Evolutionary conservation across 2,888 invertebrate species (phyloP).

Genomic region (Aphrophora alni): DNA sequence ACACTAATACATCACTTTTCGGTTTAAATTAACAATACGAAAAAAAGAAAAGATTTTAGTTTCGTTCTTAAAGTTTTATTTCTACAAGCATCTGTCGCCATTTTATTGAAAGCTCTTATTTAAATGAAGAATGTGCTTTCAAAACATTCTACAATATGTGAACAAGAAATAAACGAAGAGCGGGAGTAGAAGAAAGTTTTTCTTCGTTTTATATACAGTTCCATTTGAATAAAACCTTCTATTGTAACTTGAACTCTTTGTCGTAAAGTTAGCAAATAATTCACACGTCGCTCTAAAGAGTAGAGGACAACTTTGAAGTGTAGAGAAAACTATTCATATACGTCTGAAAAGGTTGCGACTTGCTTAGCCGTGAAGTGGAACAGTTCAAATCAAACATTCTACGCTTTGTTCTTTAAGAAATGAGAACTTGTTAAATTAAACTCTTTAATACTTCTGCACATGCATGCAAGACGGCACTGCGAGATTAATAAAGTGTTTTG

Average conservation of each 20-base stretch:
- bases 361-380: not conserved
- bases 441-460: not conserved
- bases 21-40: not conserved
- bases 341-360: not conserved
- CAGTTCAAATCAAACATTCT: not conserved
- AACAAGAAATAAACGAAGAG: not conserved
- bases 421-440: not conserved
- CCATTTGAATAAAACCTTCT: not conserved
- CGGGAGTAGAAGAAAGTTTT: not conserved
- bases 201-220: not conserved
- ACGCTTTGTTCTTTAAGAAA: not conserved
- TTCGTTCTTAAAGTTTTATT: not conserved
- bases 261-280: not conserved
- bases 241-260: constrained; percentile 1
- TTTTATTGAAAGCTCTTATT: not conserved
- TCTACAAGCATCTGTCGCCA: not conserved
- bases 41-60: not conserved
- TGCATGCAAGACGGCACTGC: no score
- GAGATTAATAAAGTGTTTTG: no score
- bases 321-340: not conserved
- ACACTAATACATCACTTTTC: no score
- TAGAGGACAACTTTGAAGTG: not conserved
- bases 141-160: not conserved
- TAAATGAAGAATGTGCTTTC: not conserved
- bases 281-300: not conserved